Conservation (phyloP, 2,797 vertebrate genomes). For the Sebastes oblongus region DNA sequence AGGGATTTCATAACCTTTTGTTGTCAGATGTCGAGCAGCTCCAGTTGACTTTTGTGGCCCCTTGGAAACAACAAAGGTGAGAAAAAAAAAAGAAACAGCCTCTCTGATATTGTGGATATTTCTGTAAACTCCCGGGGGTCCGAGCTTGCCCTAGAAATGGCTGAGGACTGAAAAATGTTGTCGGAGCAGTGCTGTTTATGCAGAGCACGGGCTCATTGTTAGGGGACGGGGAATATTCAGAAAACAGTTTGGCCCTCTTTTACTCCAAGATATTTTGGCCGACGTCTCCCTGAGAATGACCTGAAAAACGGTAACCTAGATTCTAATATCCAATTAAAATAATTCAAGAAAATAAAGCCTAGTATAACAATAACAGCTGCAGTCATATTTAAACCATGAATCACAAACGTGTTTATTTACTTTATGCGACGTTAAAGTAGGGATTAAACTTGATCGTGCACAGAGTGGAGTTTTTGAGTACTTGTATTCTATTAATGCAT, state of each 20-base stretch:
- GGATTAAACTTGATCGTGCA: constrained; percentile 40
- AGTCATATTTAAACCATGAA: constrained; percentile 40
- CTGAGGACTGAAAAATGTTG: constrained; percentile 83
- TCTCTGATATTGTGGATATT: constrained; percentile 80
- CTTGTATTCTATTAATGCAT: constrained; percentile 40
- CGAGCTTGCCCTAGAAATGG: constrained; percentile 80
- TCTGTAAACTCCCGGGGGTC: constrained; percentile 80
- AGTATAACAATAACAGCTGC: constrained; percentile 42
- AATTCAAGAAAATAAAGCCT: constrained; percentile 40
- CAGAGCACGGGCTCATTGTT: constrained; percentile 75
- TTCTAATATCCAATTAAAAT: constrained; percentile 60
- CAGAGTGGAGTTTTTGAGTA: constrained; percentile 8
- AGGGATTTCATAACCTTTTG: constrained; percentile 49
- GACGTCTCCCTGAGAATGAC: constrained; percentile 60
- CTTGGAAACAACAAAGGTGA: constrained; percentile 78
- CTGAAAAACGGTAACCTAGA: constrained; percentile 71
- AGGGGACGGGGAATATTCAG: constrained; percentile 63
- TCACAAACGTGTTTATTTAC: constrained; percentile 49
- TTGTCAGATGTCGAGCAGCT: constrained; percentile 70
- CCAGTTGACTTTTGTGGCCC: constrained; percentile 73
- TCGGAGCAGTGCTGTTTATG: constrained; percentile 79
- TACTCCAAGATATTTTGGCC: constrained; percentile 61
- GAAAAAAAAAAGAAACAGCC: constrained; percentile 41
- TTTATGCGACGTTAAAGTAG: constrained; percentile 37
- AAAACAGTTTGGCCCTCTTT: constrained; percentile 67